These are phyloP conservation scores for Ctenodactylus gundi DNA, from an alignment of 2,113 vertebrate species.

Conservation along the genomic window DNA sequence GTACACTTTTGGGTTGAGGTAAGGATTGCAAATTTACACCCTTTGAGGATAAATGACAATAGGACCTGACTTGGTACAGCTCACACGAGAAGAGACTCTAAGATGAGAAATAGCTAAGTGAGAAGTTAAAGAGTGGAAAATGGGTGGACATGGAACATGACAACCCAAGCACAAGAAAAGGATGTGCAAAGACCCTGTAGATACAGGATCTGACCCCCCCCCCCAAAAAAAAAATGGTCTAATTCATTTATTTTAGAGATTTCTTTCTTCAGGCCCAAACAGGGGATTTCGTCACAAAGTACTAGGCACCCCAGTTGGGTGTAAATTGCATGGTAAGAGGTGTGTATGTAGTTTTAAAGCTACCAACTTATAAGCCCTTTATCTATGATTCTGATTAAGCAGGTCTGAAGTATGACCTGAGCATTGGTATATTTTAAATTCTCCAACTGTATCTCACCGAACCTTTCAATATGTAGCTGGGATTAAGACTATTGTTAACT, in stretches of 20 bases:
- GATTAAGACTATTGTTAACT: background rate
- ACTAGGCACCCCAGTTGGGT: background rate
- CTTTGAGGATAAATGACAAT: background rate
- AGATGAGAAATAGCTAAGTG: background rate
- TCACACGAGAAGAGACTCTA: background rate
- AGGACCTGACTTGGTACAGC: background rate
- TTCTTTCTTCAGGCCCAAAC: background rate
- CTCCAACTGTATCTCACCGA: too few species aligned
- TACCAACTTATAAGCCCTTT: background rate
- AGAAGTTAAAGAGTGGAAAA: background rate
- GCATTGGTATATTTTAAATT: background rate
- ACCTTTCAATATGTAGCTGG: background rate
- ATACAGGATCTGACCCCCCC: background rate
- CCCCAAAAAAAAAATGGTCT: too few species aligned
- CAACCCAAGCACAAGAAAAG: background rate
- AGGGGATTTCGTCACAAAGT: background rate
- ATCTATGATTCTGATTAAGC: background rate
- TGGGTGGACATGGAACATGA: too few species aligned
- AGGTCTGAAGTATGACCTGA: background rate
- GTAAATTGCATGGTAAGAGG: background rate
- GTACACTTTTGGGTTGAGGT: background rate
- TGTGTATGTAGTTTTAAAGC: background rate
- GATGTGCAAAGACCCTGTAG: background rate
- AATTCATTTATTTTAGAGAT: background rate
- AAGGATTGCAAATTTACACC: background rate